Percentiles rank a stretch among this genome's conserved stretches.
phyloP scores from a whole-genome alignment of 2,888 invertebrate species.

The Theodoxus fluviatilis region DNA sequence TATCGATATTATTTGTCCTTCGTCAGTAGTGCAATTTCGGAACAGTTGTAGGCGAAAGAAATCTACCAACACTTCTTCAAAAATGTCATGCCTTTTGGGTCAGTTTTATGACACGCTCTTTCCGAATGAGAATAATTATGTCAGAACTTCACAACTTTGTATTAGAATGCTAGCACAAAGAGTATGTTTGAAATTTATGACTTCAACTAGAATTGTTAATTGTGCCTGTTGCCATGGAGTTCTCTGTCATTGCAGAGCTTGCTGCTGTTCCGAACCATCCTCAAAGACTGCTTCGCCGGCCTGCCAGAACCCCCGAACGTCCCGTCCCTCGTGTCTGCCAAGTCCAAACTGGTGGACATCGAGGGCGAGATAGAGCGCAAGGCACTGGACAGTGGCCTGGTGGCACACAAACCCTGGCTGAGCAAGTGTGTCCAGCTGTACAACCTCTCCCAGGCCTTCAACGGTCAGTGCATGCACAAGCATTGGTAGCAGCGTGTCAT shows the following conservation, averaged over 20 bases:
- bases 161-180: neutral
- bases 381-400: constrained; percentile 52
- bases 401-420: constrained; percentile 63
- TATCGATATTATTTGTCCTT: too few species aligned
- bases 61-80: too few species aligned
- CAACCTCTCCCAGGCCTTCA: constrained; percentile 58
- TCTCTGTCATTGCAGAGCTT: constrained; percentile 51
- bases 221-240: too few species aligned
- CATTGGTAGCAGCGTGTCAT: too few species aligned
- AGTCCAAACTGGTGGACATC: constrained; percentile 48
- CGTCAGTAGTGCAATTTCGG: too few species aligned
- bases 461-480: constrained; percentile 53
- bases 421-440: constrained; percentile 62
- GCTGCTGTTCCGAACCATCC: constrained; percentile 55
- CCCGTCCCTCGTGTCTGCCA: constrained; percentile 43
- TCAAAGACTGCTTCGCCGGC: constrained; percentile 60
- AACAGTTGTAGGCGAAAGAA: too few species aligned
- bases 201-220: neutral
- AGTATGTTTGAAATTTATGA: neutral
- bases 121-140: neutral
- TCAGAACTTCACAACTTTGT: neutral
- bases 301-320: constrained; percentile 54
- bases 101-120: neutral
- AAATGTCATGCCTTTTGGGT: too few species aligned
- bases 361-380: constrained; percentile 53